Evolutionary conservation across 1,140 invertebrate species (phyloP).

Genomic region (Drosophila melanogaster): DNA sequence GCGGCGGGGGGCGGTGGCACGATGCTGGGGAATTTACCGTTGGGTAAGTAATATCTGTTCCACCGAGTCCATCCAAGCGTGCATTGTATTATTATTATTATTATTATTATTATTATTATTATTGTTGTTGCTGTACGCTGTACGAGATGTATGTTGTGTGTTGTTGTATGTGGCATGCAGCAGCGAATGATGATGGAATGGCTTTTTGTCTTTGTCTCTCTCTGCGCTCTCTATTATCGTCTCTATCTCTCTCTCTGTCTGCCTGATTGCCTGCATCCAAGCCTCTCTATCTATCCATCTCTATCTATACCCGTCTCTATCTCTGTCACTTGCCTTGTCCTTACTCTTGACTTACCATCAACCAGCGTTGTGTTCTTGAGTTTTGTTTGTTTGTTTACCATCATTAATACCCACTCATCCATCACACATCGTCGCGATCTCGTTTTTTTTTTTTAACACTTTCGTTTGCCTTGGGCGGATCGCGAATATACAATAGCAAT

Average conservation of each 20-base stretch:
- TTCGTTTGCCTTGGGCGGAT: constrained; percentile 21
- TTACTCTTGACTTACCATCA: constrained; percentile 38
- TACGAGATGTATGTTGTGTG: background rate
- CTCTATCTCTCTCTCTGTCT: constrained; percentile 40
- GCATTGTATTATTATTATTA: background rate
- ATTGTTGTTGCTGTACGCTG: constrained; percentile 5
- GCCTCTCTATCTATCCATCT: constrained; percentile 23
- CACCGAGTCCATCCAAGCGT: constrained; percentile 9
- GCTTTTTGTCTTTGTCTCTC: constrained; percentile 47
- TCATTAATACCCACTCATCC: constrained; percentile 31
- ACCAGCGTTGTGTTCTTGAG: constrained; percentile 55
- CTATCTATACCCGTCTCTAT: constrained; percentile 30
- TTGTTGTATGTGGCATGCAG: constrained; percentile 47
- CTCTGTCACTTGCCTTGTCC: constrained; percentile 34
- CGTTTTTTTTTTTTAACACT: constrained; percentile 9
- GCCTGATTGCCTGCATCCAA: constrained; percentile 30
- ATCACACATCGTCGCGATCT: constrained; percentile 35
- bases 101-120: background rate
- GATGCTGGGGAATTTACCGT: constrained; percentile 83
- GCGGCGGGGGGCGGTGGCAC: constrained; percentile 63
- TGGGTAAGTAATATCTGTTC: constrained; percentile 74
- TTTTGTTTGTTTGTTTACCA: constrained; percentile 28
- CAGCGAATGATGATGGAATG: constrained; percentile 50
- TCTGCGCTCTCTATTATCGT: constrained; percentile 10
- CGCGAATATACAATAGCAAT: background rate